A percentile compares a stretch with the other conserved stretches of the same genome.
Evolutionary conservation across 2,888 invertebrate species (phyloP).

Genomic region (Hermaeophaga mercurialis): DNA sequence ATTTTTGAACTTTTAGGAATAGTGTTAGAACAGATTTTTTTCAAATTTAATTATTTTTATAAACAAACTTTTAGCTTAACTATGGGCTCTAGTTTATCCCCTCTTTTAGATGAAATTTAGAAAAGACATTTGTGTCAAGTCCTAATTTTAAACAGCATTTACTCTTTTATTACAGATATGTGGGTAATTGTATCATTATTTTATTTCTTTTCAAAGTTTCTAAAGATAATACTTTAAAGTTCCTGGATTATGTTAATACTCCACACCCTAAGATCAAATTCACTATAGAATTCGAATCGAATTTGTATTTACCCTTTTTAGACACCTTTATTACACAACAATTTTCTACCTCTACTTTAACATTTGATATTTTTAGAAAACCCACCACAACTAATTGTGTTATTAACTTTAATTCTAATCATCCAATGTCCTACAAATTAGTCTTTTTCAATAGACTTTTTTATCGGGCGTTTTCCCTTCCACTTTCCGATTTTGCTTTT

Average conservation of each 20-base stretch:
- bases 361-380: not conserved
- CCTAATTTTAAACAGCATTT: not conserved
- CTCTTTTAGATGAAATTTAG: no score
- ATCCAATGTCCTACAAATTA: not conserved
- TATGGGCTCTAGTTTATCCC: no score
- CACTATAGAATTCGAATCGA: not conserved
- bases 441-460: not conserved
- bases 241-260: not conserved
- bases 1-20: no score
- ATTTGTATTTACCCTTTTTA: not conserved
- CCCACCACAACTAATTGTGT: not conserved
- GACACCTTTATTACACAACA: not conserved
- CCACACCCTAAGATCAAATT: not conserved
- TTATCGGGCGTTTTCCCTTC: not conserved
- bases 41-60: no score
- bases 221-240: not conserved
- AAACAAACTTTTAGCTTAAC: no score
- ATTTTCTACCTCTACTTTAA: not conserved
- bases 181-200: not conserved
- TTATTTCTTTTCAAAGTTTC: not conserved
- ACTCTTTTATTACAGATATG: not conserved
- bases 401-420: constrained; percentile 1
- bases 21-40: no score
- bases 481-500: not conserved
- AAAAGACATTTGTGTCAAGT: not conserved